Evolutionary conservation across 2,113 vertebrate species (phyloP).

Genomic region (Grus americana): DNA sequence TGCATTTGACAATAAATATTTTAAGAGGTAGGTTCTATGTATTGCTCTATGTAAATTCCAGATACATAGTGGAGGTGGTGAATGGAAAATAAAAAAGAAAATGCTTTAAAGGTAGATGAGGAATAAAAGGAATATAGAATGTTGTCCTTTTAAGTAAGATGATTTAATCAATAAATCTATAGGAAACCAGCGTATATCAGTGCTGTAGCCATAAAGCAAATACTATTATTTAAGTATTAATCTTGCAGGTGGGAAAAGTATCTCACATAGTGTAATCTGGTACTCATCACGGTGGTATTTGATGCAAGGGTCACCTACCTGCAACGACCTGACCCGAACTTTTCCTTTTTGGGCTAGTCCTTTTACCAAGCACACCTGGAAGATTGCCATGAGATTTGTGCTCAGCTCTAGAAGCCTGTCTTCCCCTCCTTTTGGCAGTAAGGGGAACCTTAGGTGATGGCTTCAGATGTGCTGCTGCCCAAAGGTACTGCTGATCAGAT

Average conservation of each 20-base stretch:
- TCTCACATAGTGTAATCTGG: neutral
- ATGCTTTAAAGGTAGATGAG: neutral
- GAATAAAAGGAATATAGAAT: neutral
- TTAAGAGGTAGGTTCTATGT: neutral
- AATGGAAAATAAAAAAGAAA: neutral
- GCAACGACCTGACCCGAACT: rapidly evolving
- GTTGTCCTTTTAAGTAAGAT: neutral
- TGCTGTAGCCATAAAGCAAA: neutral
- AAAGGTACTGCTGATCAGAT: neutral
- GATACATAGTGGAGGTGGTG: neutral
- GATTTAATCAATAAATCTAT: neutral
- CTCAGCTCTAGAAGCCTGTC: neutral
- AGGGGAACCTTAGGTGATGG: no score
- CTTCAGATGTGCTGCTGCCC: neutral
- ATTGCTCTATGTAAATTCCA: neutral
- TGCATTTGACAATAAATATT: neutral
- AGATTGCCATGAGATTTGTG: neutral
- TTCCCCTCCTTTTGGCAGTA: neutral
- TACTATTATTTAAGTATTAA: neutral
- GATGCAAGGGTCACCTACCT: neutral
- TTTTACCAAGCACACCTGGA: neutral
- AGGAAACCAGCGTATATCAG: neutral
- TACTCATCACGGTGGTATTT: neutral
- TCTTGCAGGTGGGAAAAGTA: neutral
- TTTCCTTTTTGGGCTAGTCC: neutral